Evolutionary conservation across 2,113 vertebrate species (phyloP), one percentile per base, ranked within the genome.

Genomic region (Labeo catla): DNA sequence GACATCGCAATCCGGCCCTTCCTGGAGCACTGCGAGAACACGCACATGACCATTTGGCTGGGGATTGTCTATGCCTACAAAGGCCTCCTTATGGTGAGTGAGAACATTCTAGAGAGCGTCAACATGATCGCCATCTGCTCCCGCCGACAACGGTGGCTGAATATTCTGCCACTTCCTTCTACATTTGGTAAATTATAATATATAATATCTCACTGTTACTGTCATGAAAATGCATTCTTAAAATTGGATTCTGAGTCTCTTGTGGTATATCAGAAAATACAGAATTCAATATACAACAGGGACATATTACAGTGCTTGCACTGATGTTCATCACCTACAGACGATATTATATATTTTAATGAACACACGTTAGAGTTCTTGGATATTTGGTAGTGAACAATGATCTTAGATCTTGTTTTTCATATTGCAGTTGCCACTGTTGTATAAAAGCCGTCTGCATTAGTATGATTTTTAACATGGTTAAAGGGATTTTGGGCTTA

Each of bases 41-140:
- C 97, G 82, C 97, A 99, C 93, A 99, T 99, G 98, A 99, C 97
- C 92, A 99, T 99, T 94, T 99, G 98, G 98, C 97, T 99, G 76
- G 98, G 98, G 83, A 99, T 99, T 59, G 98, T 99, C 88, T 99
- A 99, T 16, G 98, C 98, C 89, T 99, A 99, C 91, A 99, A 99
- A 94, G 98, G 98, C 68, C 96, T 99, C 89, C 97, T 99, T 81
- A 99, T 99, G 98, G 98, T 99, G 95, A 95, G 97, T 94, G 76
- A 85, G 87, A 86, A 86, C 49, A 50, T 47, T 86, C 59, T 73
- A 72, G 23, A 23, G 47, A 52, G 2, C 45, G 21, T 86, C 78
- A 63, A 63, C 70, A 36, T 43, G 61, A 65, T 16, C 15, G 15
- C 84, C 87, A 80, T 87, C 73, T 90, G 83, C 79, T 88, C 65